Conservation (phyloP, 2,888 invertebrate species). For the Andrena marginata region DNA sequence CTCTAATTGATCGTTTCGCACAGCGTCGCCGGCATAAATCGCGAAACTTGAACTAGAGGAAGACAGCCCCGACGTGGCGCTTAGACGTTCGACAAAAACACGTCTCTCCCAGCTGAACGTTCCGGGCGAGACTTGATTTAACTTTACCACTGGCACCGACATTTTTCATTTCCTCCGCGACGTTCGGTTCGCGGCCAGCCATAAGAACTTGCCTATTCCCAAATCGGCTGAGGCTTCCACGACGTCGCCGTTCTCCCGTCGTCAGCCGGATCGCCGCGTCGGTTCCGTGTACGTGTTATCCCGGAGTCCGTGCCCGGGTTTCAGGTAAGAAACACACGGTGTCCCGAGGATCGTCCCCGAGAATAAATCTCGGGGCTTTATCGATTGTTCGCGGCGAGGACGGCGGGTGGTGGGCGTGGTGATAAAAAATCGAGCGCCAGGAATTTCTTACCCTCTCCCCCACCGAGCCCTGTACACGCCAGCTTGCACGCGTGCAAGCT, state of each 20-base stretch:
- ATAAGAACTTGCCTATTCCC: constrained; percentile 30
- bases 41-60: constrained; percentile 8
- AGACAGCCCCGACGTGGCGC: background rate
- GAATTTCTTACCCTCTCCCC: constrained; percentile 45
- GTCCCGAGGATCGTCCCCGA: constrained; percentile 36
- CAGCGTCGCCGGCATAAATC: background rate
- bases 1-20: background rate
- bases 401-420: constrained; percentile 43
- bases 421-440: constrained; percentile 62
- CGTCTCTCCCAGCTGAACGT: background rate
- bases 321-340: constrained; percentile 17
- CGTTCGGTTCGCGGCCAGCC: background rate
- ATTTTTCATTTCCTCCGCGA: constrained; percentile 44
- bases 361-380: constrained; percentile 66
- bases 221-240: constrained; percentile 1
- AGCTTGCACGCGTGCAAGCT: constrained; percentile 2
- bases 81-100: constrained; percentile 22
- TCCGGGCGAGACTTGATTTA: constrained; percentile 42
- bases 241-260: background rate
- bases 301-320: background rate
- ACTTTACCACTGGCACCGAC: constrained; percentile 43
- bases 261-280: background rate
- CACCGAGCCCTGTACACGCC: background rate
- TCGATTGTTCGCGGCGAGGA: constrained; percentile 61
- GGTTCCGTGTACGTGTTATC: background rate